These are phyloP conservation scores for Rhagologus leucostigma DNA, from an alignment of 2,113 vertebrate genomes.

Conservation along the genomic window DNA sequence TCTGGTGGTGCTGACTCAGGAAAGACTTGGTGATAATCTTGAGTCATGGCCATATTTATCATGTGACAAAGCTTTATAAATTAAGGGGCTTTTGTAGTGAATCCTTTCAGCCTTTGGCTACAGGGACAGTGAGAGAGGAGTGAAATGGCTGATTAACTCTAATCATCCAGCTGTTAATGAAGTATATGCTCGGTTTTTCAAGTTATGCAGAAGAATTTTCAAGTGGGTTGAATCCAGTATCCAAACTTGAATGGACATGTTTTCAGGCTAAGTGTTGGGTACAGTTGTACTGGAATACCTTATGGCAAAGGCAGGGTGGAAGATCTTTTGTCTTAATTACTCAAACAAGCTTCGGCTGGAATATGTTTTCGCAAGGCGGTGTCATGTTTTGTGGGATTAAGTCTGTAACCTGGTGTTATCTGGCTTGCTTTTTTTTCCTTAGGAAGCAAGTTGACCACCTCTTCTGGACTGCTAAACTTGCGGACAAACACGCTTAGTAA, in stretches of 20 bases:
- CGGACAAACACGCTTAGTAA: not conserved
- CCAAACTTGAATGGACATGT: conserved; percentile 54
- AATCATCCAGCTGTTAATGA: conserved; percentile 25
- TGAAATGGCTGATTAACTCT: not conserved
- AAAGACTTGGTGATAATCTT: not conserved
- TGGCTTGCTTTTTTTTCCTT: not conserved
- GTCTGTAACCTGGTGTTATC: not conserved
- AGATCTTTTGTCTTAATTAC: conserved; percentile 31
- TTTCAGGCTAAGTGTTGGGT: conserved; percentile 4
- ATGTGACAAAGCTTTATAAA: not conserved
- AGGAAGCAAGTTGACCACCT: not conserved
- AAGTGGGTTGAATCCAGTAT: conserved; percentile 11
- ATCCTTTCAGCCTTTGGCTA: not conserved
- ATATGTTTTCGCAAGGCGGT: not conserved
- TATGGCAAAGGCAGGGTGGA: conserved; percentile 22
- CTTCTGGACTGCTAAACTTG: not conserved
- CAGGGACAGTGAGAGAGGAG: not conserved
- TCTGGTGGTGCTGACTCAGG: not conserved
- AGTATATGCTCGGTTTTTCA: conserved; percentile 8
- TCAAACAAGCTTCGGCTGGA: conserved; percentile 58
- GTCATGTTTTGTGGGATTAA: not conserved
- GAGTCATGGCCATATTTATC: not conserved
- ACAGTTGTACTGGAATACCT: conserved; percentile 21
- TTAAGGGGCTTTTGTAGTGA: not conserved
- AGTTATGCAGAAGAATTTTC: conserved; percentile 33